Evolutionary conservation across 2,113 vertebrate species (phyloP), one percentile per base, ranked within the genome.

Genomic region (Miniopterus natalensis): DNA sequence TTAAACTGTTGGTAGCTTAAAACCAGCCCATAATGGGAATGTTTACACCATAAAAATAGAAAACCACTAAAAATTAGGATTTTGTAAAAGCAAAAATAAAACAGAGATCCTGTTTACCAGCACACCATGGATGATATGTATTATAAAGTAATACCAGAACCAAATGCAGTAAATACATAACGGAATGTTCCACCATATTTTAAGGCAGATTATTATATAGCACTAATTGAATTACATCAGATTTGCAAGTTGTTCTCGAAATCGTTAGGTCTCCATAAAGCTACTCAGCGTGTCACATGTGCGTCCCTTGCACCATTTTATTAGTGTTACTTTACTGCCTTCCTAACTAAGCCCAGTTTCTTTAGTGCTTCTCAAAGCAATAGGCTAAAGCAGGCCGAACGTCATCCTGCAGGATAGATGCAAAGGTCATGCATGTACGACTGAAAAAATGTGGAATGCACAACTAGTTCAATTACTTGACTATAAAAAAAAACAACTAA

Each of bases 401-500:
- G 51, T 89, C 81, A 86, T 75, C 84, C 68, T 88, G 79, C 36
- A 63, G 0, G 9, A 85, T 9, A 95, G 45, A 94, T 75, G 95
- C 96, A 86, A 92, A 97, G 80, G 95, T 92, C 73, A 45, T 51
- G 77, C 85, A 77, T 81, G 27, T 94, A 93, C 36, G 66, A 95
- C 84, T 92, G 70, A 97, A 97, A 96, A 83, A 88, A 91, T 83
- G 74, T 88, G 88, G 92, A 95, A 95, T 81, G 77, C 81, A 95
- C 81, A 92, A 92, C 85, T 94, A 96, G 94, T 68, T 90, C 90
- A 96, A 97, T 97, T 97, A 97, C 93, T 95, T 91, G 78, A 92
- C 94, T 94, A 92, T 96, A 74, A 97, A 96, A 36, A 36, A 80
- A 96, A 94, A 47, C 61, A 89, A 91, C 93, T 90, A 97, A 97